These are phyloP conservation scores for Lordiphosa fenestrarum DNA, from an alignment of 2,888 invertebrate genomes.

Conservation along the genomic window DNA sequence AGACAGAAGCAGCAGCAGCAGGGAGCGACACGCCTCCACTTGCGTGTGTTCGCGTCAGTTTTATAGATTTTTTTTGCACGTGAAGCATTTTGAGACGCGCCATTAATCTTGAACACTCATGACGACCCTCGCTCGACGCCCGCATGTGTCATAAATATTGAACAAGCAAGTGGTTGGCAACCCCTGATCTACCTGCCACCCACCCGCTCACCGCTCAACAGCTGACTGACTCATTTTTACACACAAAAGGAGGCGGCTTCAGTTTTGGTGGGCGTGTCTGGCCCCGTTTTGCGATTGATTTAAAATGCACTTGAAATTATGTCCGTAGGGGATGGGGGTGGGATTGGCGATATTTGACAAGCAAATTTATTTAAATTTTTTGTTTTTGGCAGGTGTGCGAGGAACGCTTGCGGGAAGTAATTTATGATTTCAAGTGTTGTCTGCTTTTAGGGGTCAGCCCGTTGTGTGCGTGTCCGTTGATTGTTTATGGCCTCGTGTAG, in stretches of 20 bases:
- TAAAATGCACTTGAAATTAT: slow-evolving; percentile 60
- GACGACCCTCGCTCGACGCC: slow-evolving; percentile 33
- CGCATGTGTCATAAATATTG: slow-evolving; percentile 70
- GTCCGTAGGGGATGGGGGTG: slow-evolving; percentile 8
- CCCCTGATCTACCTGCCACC: no score
- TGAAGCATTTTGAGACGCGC: slow-evolving; percentile 52
- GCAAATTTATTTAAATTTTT: slow-evolving; percentile 48
- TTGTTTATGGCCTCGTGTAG: slow-evolving; percentile 53
- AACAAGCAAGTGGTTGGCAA: slow-evolving; percentile 39
- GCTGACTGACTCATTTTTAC: slow-evolving; percentile 15
- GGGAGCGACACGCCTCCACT: slow-evolving; percentile 4
- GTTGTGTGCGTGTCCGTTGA: slow-evolving; percentile 33
- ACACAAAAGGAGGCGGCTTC: slow-evolving; percentile 12
- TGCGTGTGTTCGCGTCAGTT: slow-evolving; percentile 27
- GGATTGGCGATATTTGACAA: slow-evolving; percentile 21
- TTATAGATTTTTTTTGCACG: slow-evolving; percentile 41
- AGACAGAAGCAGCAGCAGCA: not conserved
- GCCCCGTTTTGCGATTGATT: slow-evolving; percentile 55
- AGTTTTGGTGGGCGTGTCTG: slow-evolving; percentile 21
- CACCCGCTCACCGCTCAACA: slow-evolving; percentile 18
- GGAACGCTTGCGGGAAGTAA: slow-evolving; percentile 37
- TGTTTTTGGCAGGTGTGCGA: slow-evolving; percentile 50
- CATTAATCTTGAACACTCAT: slow-evolving; percentile 63
- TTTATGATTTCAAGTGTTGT: slow-evolving; percentile 53
- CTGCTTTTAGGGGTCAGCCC: slow-evolving; percentile 58